A percentile compares a stretch with the other conserved stretches of the same genome.
These are phyloP conservation scores for Palaemon carinicauda DNA, from an alignment of 1,140 invertebrate genomes.

Conservation along the genomic window DNA sequence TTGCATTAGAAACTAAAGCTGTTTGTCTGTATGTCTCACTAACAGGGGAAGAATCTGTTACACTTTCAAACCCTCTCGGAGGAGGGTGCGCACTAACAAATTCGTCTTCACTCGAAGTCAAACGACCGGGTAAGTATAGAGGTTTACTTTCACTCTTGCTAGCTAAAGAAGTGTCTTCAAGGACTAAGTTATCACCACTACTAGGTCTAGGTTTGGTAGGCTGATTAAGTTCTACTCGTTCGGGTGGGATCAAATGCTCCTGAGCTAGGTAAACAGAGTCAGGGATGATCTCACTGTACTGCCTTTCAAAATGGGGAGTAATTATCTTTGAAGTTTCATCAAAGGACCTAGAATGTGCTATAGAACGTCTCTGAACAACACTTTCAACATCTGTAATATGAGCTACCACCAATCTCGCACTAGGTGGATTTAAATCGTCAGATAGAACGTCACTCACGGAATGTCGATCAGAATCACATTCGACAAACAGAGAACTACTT, in stretches of 20 bases:
- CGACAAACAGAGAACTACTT: constrained; percentile 56
- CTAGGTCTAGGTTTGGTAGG: background rate
- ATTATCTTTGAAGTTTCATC: constrained; percentile 30
- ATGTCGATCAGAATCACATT: constrained; percentile 59
- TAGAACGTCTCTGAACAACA: constrained; percentile 47
- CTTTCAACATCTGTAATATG: constrained; percentile 53
- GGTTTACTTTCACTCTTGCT: constrained; percentile 35
- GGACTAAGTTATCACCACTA: background rate
- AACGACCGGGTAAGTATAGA: background rate
- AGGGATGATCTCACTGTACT: constrained; percentile 58
- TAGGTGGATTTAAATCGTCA: constrained; percentile 40
- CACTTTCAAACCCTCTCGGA: constrained; percentile 8
- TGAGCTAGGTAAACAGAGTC: constrained; percentile 47
- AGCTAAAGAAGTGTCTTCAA: constrained; percentile 14
- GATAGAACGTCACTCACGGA: constrained; percentile 54
- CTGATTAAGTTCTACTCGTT: constrained; percentile 25
- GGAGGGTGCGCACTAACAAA: background rate
- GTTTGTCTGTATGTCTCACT: constrained; percentile 6
- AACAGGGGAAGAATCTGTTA: background rate
- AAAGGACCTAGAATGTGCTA: constrained; percentile 52
- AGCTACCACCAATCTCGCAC: constrained; percentile 51
- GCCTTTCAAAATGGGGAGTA: constrained; percentile 39
- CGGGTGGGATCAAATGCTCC: constrained; percentile 31
- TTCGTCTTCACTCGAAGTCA: constrained; percentile 18
- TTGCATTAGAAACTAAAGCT: constrained; percentile 13